These are phyloP conservation scores for Chironomus tentans DNA, from an alignment of 2,888 invertebrate genomes.

Conservation along the genomic window DNA sequence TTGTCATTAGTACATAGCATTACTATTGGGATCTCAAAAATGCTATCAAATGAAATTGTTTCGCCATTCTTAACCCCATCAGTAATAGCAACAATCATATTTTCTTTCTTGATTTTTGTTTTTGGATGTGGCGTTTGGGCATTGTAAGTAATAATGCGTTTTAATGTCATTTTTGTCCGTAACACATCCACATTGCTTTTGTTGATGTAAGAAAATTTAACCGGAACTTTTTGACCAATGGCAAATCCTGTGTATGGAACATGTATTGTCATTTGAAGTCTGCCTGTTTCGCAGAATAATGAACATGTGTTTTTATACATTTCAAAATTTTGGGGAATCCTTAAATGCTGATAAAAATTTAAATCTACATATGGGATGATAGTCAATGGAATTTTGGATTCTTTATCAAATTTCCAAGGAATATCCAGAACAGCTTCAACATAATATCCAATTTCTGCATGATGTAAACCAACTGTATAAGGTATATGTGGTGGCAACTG, in stretches of 20 bases:
- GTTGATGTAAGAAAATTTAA: conserved; percentile 5
- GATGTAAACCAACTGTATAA: background rate
- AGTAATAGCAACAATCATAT: background rate
- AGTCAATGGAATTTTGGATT: background rate
- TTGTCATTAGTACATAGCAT: background rate
- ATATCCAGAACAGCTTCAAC: conserved; percentile 50
- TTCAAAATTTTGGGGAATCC: background rate
- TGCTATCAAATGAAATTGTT: background rate
- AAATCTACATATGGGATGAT: background rate
- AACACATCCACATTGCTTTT: background rate
- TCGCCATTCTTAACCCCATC: background rate
- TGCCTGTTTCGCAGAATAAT: conserved; percentile 9
- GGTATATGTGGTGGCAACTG: conserved; percentile 38
- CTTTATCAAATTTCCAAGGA: conserved; percentile 47
- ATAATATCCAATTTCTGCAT: conserved; percentile 49
- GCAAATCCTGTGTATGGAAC: conserved; percentile 12
- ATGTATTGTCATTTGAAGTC: background rate
- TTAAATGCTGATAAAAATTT: background rate
- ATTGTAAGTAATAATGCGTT: background rate
- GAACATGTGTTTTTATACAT: conserved; percentile 8
- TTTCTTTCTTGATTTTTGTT: background rate
- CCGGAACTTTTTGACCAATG: conserved; percentile 16
- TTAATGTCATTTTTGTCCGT: background rate
- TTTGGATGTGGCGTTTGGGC: background rate
- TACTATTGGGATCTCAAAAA: background rate